Conservation (phyloP, 2,888 invertebrate species). For the Anorthoa munda region DNA sequence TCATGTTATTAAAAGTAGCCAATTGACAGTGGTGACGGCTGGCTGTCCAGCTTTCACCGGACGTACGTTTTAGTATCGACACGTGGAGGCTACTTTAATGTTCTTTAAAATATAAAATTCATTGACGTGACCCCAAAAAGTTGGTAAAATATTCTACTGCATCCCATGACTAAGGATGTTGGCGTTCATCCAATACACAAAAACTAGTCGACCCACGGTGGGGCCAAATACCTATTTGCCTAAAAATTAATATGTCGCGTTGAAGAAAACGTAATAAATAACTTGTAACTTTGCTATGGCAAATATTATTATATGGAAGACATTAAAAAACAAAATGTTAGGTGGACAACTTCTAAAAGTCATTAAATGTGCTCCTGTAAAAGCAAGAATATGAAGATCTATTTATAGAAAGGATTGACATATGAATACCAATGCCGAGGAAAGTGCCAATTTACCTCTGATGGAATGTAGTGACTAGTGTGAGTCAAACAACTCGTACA, state of each 20-base stretch:
- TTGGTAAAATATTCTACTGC: conserved; percentile 16
- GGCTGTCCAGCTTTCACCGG: not conserved
- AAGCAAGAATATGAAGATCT: conserved; percentile 26
- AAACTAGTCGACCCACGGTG: not conserved
- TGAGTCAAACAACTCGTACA: conserved; percentile 27
- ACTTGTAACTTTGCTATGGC: not conserved
- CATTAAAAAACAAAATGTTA: not conserved
- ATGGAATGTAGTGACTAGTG: conserved; percentile 12
- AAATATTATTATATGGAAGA: not conserved
- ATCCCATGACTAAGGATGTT: conserved; percentile 6
- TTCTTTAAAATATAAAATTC: not conserved
- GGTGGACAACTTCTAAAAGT: not conserved
- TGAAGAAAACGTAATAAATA: not conserved
- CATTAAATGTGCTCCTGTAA: conserved; percentile 15
- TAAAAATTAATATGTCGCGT: not conserved
- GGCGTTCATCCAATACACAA: conserved; percentile 16
- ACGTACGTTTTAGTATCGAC: not conserved
- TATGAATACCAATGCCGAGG: conserved; percentile 34
- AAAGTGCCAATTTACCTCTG: conserved; percentile 52
- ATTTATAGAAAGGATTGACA: conserved; percentile 41
- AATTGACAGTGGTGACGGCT: not conserved
- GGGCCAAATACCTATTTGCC: conserved; percentile 13
- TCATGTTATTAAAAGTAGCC: not conserved
- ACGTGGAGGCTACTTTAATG: conserved; percentile 9
- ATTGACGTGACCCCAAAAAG: conserved; percentile 4